Conservation (phyloP, 2,888 invertebrate genomes). For the Lasioglossum lativentre region DNA sequence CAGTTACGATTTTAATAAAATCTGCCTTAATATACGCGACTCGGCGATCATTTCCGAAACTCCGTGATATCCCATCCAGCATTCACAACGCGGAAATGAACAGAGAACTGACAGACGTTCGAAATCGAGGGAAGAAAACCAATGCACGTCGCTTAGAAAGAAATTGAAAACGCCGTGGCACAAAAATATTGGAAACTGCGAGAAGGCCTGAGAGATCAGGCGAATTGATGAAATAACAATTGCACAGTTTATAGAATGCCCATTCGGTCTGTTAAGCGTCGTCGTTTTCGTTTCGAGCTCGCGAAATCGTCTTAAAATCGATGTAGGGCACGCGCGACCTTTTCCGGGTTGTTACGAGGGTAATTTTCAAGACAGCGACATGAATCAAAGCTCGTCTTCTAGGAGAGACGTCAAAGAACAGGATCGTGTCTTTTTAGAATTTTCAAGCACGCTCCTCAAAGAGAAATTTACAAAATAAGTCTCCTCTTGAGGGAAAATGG, state of each 20-base stretch:
- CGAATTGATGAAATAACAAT: constrained; percentile 4
- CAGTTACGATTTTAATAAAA: constrained; percentile 2
- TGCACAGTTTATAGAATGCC: background rate
- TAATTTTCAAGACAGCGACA: background rate
- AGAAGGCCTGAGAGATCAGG: background rate
- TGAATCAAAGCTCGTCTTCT: background rate
- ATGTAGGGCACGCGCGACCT: background rate
- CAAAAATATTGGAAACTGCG: background rate
- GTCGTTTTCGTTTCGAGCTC: background rate
- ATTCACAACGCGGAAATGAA: background rate
- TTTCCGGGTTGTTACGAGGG: background rate
- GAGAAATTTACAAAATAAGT: background rate
- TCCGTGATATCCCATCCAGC: background rate
- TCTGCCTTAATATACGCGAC: background rate
- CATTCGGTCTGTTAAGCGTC: background rate
- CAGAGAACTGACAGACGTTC: background rate
- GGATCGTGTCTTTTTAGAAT: background rate
- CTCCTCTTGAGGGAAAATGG: background rate
- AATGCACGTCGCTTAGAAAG: background rate
- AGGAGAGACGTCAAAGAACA: background rate
- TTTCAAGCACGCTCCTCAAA: background rate
- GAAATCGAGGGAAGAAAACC: background rate
- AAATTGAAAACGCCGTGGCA: background rate
- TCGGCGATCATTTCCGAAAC: background rate
- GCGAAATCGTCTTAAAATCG: background rate